Percentiles rank a stretch among this genome's conserved stretches.
phyloP scores from a whole-genome alignment of 2,888 invertebrate species.

The Heliconius cydno region DNA sequence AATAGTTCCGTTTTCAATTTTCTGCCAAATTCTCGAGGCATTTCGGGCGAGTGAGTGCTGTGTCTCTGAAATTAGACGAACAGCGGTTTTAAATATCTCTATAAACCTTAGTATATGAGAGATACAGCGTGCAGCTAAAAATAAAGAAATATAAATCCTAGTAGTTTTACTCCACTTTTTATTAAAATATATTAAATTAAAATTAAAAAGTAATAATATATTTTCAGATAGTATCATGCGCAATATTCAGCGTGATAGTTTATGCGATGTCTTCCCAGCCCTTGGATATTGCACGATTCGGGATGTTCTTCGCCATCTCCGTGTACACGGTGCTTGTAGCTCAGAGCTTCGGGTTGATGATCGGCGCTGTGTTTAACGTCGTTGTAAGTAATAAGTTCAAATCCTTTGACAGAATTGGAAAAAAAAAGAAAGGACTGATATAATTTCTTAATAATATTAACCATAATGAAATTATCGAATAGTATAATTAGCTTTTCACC shows the following conservation, averaged over 20 bases:
- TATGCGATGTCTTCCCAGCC: constrained; percentile 97
- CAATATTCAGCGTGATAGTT: constrained; percentile 88
- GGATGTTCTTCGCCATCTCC: constrained; percentile 93
- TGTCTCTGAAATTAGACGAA: too few species aligned
- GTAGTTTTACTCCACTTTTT: neutral
- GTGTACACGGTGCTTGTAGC: constrained; percentile 93
- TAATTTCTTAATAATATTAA: too few species aligned
- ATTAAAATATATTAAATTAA: neutral
- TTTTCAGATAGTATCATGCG: constrained; percentile 86
- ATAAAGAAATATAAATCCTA: too few species aligned
- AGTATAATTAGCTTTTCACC: too few species aligned
- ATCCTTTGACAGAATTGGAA: neutral
- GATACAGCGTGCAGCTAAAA: too few species aligned
- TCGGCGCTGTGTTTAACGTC: constrained; percentile 94
- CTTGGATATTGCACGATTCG: constrained; percentile 89
- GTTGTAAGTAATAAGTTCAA: constrained; percentile 84
- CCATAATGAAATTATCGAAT: too few species aligned
- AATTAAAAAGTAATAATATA: neutral
- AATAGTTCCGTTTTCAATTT: too few species aligned
- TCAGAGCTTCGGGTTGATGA: constrained; percentile 95
- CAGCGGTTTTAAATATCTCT: too few species aligned
- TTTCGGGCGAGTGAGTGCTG: too few species aligned
- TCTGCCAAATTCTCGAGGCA: too few species aligned
- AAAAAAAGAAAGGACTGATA: too few species aligned
- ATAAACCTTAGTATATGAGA: too few species aligned